Evolutionary conservation across 2,113 vertebrate species (phyloP), one percentile per base, ranked within the genome.

Genomic region (Jaculus jaculus): DNA sequence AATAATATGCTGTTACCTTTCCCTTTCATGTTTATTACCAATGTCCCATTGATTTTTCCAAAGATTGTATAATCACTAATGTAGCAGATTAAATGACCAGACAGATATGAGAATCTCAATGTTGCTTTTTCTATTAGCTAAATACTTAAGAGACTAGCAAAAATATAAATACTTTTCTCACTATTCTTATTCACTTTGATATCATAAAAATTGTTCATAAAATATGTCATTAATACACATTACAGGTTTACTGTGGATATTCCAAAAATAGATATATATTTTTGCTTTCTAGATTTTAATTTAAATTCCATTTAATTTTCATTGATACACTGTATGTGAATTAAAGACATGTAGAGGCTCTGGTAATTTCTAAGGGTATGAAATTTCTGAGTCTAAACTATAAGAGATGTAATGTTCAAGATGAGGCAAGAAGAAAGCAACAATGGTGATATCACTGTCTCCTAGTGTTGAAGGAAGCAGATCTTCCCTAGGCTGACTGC

Each of bases 231-330:
- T 37, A 34, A 60, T n/a, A 84, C 9, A 60, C 54, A 26, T 47
- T 85, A 42, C 74, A 20, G 4, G 1, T 42, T 82, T 85, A 51
- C 47, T 72, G 37, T 66, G 21, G 13, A 66, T 82, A 78, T 81
- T 69, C 82, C n/a, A 85, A 84, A 87, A 73, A 51, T 82, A 51
- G 37, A 24, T 21, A 7, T 1, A 16, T 75, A 23, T 9, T 83
- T 78, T 68, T 5, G 78, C 34, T 84, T 93, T 81, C 15, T 87
- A 11, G 69, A 23, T 88, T 93, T 84, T 71, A 75, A 85, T 85
- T 88, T 71, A 66, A 28, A 47, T 88, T 75, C 15, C n/a, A 78
- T 58, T 73, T 72, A 77, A 77, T 39, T 47, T 58, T 26, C 26
- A 63, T 72, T 74, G 37, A 87, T 20, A 23, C 30, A 92, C n/a